Percentiles rank a stretch among this genome's conserved stretches.
phyloP scores from a whole-genome alignment of 92 coral and sea anemone species.

The Porites lobata region DNA sequence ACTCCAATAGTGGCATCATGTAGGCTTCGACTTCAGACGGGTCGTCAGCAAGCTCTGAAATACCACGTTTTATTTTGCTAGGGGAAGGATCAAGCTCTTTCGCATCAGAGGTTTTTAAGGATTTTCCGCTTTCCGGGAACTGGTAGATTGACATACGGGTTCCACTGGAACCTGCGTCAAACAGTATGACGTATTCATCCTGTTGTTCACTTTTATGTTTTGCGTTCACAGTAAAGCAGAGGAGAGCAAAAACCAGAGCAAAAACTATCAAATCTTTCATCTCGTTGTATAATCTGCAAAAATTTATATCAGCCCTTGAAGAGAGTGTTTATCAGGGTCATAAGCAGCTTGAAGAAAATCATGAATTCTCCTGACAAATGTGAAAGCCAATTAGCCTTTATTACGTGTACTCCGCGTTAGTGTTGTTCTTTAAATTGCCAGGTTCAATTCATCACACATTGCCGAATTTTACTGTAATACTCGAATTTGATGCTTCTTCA shows the following conservation, averaged over 20 bases:
- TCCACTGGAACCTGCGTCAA: slow-evolving; percentile 75
- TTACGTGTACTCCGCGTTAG: no score
- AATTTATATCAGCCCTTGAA: no score
- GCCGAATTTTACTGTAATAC: no score
- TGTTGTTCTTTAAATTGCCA: no score
- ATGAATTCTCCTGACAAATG: no score
- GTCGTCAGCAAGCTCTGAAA: slow-evolving; percentile 45
- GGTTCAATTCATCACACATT: no score
- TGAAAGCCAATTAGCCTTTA: no score
- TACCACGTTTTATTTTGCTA: slow-evolving; percentile 52
- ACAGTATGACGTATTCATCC: slow-evolving; percentile 60
- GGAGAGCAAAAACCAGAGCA: not conserved
- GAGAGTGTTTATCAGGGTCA: no score
- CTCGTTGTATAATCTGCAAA: not conserved
- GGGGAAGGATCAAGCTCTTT: slow-evolving; percentile 29
- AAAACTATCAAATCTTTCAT: not conserved
- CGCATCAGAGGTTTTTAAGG: slow-evolving; percentile 43
- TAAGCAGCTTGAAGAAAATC: no score
- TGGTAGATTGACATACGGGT: slow-evolving; percentile 62
- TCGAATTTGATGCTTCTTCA: no score
- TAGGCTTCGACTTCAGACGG: slow-evolving; percentile 36
- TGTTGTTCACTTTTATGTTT: not conserved
- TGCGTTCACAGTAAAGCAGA: not conserved
- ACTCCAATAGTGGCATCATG: slow-evolving; percentile 53
- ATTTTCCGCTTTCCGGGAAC: not conserved